These are phyloP conservation scores for Drosophila insularis DNA, from an alignment of 1,140 invertebrate genomes.

Conservation along the genomic window DNA sequence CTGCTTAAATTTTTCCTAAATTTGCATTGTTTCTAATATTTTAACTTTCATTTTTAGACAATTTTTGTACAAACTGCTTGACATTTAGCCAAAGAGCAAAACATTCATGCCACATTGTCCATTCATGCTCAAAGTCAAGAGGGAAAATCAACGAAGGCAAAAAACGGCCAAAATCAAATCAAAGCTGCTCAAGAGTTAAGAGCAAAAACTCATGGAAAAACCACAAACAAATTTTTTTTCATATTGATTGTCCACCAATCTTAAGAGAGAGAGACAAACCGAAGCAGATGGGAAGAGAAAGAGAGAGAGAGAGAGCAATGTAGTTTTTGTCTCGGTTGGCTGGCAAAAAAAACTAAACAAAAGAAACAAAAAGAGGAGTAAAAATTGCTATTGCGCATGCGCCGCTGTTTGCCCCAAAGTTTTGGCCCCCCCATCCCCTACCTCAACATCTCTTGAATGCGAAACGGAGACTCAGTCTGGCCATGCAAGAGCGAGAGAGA, in stretches of 20 bases:
- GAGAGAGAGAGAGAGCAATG: neutral
- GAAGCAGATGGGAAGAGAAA: conserved; percentile 20
- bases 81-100: conserved; percentile 29
- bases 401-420: conserved; percentile 49
- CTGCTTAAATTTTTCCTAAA: neutral
- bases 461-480: neutral
- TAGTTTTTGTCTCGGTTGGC: conserved; percentile 25
- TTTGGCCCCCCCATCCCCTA: neutral
- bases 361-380: conserved; percentile 54
- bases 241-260: neutral
- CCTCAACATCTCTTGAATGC: neutral
- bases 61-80: neutral
- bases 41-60: conserved; percentile 56
- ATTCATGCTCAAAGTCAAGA: conserved; percentile 68
- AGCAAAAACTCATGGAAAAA: conserved; percentile 54
- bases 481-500: conserved; percentile 52
- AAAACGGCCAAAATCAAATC: conserved; percentile 67
- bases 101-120: conserved; percentile 39
- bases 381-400: conserved; percentile 70
- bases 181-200: conserved; percentile 69
- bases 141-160: conserved; percentile 66
- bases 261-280: conserved; percentile 10
- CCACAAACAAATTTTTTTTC: conserved; percentile 76
- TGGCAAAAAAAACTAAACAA: neutral
- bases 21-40: neutral